These are phyloP conservation scores for Drosophila eohydei DNA, from an alignment of 2,888 invertebrate species.

Conservation along the genomic window DNA sequence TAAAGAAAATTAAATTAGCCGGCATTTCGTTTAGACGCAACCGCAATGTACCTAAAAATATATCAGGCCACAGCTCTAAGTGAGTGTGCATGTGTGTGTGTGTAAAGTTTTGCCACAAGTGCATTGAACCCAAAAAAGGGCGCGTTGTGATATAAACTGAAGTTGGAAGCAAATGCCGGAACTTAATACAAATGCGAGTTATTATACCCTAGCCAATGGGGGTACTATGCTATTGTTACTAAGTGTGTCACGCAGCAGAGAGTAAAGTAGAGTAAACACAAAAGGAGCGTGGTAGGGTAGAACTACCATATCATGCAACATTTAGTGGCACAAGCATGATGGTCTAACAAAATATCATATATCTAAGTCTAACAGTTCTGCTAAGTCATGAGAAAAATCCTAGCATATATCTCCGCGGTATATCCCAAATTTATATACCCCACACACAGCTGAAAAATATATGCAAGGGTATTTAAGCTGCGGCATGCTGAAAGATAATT, in stretches of 20 bases:
- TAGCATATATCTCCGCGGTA: neutral
- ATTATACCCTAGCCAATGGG: conserved; percentile 12
- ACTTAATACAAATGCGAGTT: conserved; percentile 68
- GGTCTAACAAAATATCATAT: too few species aligned
- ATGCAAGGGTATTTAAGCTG: conserved; percentile 5
- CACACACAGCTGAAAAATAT: neutral
- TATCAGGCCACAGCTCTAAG: conserved; percentile 42
- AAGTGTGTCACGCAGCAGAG: conserved; percentile 1
- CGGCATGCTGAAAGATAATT: conserved; percentile 1
- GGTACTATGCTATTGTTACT: neutral
- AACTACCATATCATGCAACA: neutral
- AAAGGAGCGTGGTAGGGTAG: neutral
- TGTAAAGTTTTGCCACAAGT: conserved; percentile 62
- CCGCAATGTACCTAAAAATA: conserved; percentile 64
- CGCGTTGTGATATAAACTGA: conserved; percentile 40
- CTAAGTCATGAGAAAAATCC: too few species aligned
- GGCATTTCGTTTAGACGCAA: conserved; percentile 50
- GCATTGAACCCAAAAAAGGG: conserved; percentile 72
- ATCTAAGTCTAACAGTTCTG: too few species aligned
- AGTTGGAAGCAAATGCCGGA: conserved; percentile 60
- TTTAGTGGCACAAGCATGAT: neutral
- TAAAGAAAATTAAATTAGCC: conserved; percentile 64
- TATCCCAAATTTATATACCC: too few species aligned
- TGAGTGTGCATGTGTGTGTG: conserved; percentile 32
- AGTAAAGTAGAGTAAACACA: neutral